Percentiles rank a stretch among this genome's conserved stretches.
phyloP scores from a whole-genome alignment of 1,140 invertebrate species.

The Agraylea sexmaculata region DNA sequence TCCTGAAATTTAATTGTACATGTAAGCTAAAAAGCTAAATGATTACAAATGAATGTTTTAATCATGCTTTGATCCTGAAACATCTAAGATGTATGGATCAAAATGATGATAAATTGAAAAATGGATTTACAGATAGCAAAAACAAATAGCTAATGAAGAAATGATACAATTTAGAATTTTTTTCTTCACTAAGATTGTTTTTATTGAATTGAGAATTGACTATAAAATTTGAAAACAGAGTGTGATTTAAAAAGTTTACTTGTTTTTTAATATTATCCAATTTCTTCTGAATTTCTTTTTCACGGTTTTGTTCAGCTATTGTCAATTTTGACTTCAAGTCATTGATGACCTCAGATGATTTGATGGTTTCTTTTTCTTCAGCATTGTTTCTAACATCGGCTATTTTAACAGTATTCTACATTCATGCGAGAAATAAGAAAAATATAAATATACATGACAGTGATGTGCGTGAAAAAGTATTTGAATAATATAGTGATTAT shows the following conservation, averaged over 20 bases:
- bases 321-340: constrained; percentile 63
- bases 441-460: constrained; percentile 2
- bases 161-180: too few relatives aligned
- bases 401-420: constrained; percentile 53
- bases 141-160: too few relatives aligned
- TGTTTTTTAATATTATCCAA: constrained; percentile 68
- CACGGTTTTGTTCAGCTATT: constrained; percentile 62
- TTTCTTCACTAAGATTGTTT: too few relatives aligned
- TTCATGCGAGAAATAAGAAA: constrained; percentile 11
- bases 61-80: too few relatives aligned
- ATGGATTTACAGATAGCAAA: too few relatives aligned
- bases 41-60: too few relatives aligned
- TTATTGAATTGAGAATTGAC: constrained; percentile 12
- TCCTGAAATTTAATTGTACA: constrained; percentile 57
- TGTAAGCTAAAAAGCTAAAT: too few relatives aligned
- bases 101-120: too few relatives aligned
- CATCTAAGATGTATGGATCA: too few relatives aligned
- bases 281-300: constrained; percentile 68
- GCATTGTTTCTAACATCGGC: constrained; percentile 55
- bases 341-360: constrained; percentile 51
- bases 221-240: constrained; percentile 9
- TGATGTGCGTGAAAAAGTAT: background rate
- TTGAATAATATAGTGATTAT: background rate
- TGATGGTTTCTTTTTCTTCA: constrained; percentile 45
- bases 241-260: constrained; percentile 39